Evolutionary conservation across 2,113 vertebrate genomes (phyloP), one percentile per base, ranked within the genome.

Genomic region (Corythornis cristatus): DNA sequence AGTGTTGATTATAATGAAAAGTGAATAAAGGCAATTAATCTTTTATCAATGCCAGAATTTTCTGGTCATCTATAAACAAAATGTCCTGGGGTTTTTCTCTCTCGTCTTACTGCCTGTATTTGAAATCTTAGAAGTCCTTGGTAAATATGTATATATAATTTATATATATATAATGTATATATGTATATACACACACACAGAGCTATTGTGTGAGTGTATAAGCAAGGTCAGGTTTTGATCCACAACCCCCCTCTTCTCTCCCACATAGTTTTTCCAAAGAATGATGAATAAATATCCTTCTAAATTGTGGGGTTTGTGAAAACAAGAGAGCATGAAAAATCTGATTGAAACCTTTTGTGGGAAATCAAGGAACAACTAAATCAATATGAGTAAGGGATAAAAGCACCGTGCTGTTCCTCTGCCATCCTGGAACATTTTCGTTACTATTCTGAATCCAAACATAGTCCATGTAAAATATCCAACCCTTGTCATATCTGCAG

Each of bases 281-380:
- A 33, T 21, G 10, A 78, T 67, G 19, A 77, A 60, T 77, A 83
- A 71, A 77, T 87, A 64, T 12, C 0, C 33, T n/a, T 54, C 22
- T 54, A 43, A 94, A 5, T 23, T 77, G 14, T 53, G 19, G 1
- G 1, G 2, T 15, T 58, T 76, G 22, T 87, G 64, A 86, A 92
- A 93, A 48, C 12, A 80, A 66, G 31, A 70, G 16, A 61, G 18
- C 1, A 2, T 42, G n/a, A 77, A 83, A 74, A 91, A 82, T 64
- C 10, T 48, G n/a, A 71, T 88, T 81, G 56, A 86, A 93, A 37
- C 16, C 40, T 88, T 93, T 84, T 82, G 2, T n/a, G 65, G 50
- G 50, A 90, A 94, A 62, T 68, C 35, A 82, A 86, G 28, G 28
- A 88, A 71, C 23, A 84, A 71, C 19, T 46, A 74, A 86, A 86